Evolutionary conservation across 2,888 invertebrate genomes (phyloP).

Genomic region (Acanthoscelides obtectus): DNA sequence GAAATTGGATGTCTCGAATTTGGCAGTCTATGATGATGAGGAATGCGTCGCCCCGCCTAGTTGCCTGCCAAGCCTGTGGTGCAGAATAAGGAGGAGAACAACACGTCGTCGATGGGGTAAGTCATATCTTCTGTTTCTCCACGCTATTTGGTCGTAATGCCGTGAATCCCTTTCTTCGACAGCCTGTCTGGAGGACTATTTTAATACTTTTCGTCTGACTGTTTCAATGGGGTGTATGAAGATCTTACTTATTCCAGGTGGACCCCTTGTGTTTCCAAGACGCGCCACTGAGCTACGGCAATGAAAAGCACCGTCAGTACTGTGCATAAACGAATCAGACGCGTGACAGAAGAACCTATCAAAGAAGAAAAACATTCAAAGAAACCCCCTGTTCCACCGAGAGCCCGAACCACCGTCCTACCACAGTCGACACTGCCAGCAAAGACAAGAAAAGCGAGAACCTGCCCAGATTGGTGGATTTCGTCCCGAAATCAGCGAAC

Average conservation of each 20-base stretch:
- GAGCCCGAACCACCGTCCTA: conserved; percentile 28
- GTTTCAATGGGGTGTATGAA: too few species aligned
- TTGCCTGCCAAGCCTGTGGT: conserved; percentile 9
- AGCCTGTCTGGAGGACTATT: too few species aligned
- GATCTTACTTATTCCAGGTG: conserved; percentile 24
- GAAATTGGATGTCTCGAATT: conserved; percentile 65
- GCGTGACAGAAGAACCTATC: conserved; percentile 20
- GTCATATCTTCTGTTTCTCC: too few species aligned
- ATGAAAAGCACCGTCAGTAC: conserved; percentile 40
- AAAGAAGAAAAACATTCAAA: conserved; percentile 19
- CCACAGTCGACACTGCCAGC: conserved; percentile 19
- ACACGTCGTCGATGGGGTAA: conserved; percentile 26
- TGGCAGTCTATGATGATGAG: conserved; percentile 72
- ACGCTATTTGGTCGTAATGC: too few species aligned
- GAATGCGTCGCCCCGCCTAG: conserved; percentile 46
- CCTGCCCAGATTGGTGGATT: conserved; percentile 66
- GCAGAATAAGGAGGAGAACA: conserved; percentile 26
- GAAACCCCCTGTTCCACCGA: conserved; percentile 40
- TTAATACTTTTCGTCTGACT: too few species aligned
- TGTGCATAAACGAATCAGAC: conserved; percentile 27
- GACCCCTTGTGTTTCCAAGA: conserved; percentile 47
- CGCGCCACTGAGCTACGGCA: conserved; percentile 43
- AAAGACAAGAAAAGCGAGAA: conserved; percentile 31
- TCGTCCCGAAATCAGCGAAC: conserved; percentile 59
- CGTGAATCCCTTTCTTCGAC: too few species aligned